These are phyloP conservation scores for Siniperca chuatsi DNA, from an alignment of 2,113 vertebrate species.

Conservation along the genomic window DNA sequence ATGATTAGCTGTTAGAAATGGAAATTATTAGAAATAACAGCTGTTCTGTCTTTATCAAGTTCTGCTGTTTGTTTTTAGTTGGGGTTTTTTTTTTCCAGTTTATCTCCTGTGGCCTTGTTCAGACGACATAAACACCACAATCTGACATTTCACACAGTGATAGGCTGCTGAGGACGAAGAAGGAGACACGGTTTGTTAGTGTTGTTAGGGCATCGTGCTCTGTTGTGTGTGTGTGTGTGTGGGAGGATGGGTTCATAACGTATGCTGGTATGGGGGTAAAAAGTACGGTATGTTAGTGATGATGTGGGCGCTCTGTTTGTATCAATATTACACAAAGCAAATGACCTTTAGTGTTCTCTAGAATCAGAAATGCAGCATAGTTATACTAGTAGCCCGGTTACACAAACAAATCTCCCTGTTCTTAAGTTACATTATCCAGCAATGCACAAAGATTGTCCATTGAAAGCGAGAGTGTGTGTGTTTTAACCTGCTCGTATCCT, in stretches of 20 bases:
- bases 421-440: background rate
- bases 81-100: no score
- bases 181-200: background rate
- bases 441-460: background rate
- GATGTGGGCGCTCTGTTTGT: background rate
- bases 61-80: background rate
- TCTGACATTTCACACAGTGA: background rate
- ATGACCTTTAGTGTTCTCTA: background rate
- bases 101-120: background rate
- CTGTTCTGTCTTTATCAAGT: background rate
- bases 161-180: background rate
- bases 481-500: constrained; percentile 59
- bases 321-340: constrained; percentile 4
- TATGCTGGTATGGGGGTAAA: background rate
- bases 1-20: background rate
- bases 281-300: background rate
- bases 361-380: background rate
- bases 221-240: background rate
- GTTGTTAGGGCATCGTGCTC: background rate
- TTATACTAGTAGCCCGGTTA: no score
- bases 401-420: background rate
- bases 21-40: background rate
- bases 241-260: background rate
- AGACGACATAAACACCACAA: background rate
- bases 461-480: background rate